Percentiles rank a stretch among this genome's conserved stretches.
Evolutionary conservation across 2,888 invertebrate genomes (phyloP).

Genomic region (Clunio marinus): DNA sequence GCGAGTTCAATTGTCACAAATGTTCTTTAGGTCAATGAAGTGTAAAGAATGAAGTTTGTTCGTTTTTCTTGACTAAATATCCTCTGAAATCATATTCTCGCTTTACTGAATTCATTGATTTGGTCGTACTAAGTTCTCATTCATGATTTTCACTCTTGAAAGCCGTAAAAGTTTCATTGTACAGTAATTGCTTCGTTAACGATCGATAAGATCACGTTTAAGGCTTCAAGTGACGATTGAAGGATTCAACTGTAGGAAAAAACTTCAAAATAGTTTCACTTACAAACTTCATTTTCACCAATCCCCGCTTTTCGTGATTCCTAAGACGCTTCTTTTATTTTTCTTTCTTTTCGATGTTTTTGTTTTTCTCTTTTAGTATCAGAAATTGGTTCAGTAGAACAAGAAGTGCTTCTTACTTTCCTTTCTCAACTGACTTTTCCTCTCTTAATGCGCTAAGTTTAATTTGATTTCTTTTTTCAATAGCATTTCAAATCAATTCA

Average conservation of each 20-base stretch:
- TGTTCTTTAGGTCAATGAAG: too few species aligned
- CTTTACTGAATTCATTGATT: too few species aligned
- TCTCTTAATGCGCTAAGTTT: constrained; percentile 6
- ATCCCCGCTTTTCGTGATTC: neutral
- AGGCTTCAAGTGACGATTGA: neutral
- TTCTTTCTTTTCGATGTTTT: neutral
- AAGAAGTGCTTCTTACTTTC: neutral
- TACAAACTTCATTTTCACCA: neutral
- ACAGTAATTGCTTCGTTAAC: neutral
- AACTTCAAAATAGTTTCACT: constrained; percentile 2
- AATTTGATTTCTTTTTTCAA: neutral
- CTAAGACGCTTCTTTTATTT: neutral
- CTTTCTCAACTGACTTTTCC: neutral
- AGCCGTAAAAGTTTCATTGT: neutral
- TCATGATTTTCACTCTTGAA: neutral
- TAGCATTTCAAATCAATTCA: constrained; percentile 8
- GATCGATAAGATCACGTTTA: neutral
- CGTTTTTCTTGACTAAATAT: too few species aligned
- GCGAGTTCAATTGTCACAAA: too few species aligned
- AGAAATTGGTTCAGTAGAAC: constrained; percentile 27
- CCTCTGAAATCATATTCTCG: neutral
- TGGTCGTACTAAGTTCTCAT: too few species aligned
- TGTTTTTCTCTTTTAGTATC: neutral
- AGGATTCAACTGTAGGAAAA: neutral
- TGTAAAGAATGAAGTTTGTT: too few species aligned